Evolutionary conservation across 2,113 vertebrate genomes (phyloP), one percentile per base, ranked within the genome.

Genomic region (Malaclemys terrapin): DNA sequence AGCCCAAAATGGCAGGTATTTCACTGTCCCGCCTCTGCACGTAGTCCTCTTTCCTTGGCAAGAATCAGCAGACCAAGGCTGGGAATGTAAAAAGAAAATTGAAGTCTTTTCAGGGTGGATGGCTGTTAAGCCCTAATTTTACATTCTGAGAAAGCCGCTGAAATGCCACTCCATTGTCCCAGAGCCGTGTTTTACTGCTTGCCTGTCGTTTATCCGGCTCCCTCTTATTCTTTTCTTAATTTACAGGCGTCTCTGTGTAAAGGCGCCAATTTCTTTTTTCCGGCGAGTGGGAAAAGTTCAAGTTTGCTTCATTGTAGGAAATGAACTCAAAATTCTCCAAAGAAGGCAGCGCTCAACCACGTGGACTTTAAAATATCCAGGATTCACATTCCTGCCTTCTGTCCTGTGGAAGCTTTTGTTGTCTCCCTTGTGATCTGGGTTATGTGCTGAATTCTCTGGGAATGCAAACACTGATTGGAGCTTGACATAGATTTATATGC

Each of bases 281-380:
- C 78, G 16, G 84, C 56, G 80, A 80, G 90, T 65, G 4, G 17
- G 0, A 0, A 5, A 80, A 84, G 38, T 62, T 95, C 75, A 0
- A 12, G 45, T 84, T 69, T 3, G 2, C 1, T 0, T 38, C 80
- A 27, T 89, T 89, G 38, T 56, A 24, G 29, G 0, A 12, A 92
- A 0, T 56, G 78, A 31, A 6, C 78, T 52, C 49, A 10, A 9
- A 31, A 22, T 29, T 5, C 49, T 11, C 49, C 79, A n/a, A n/a
- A 52, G 79, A 13, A 53, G 49, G 42, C 76, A 19, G 45, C 83
- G 10, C 59, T 1, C 72, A 3, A 78, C 76, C 79, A 8, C 19
- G 17, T 2, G 0, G 42, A 53, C 49, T 59, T 84, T 54, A 4
- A n/a, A 20, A 1, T 0, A 49, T 56, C 17, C 57, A 0, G 0